Conservation (phyloP, 2,888 invertebrate species). For the Piscicola geometra region DNA sequence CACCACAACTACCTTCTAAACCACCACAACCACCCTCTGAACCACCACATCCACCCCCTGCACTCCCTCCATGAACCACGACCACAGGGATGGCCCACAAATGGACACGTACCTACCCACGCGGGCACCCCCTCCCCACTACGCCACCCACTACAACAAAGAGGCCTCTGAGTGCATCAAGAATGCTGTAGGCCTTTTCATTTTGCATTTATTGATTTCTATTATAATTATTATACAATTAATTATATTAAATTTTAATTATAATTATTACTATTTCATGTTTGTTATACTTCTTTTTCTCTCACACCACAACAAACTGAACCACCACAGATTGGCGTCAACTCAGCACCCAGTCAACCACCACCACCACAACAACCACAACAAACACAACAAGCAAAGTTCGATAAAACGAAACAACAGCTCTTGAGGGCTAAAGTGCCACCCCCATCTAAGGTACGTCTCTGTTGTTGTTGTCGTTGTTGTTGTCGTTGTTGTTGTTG, state of each 20-base stretch:
- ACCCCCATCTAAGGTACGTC: slow-evolving; percentile 13
- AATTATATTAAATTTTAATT: not conserved
- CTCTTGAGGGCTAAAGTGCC: slow-evolving; percentile 26
- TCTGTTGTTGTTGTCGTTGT: not conserved
- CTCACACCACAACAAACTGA: not conserved
- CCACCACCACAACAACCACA: slow-evolving; percentile 26
- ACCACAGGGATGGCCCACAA: not conserved
- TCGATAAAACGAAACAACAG: not conserved
- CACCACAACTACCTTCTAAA: no score
- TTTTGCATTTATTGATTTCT: no score
- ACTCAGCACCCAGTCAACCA: not conserved
- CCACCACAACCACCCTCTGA: no score
- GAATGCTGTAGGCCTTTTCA: slow-evolving; percentile 58
- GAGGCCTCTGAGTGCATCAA: slow-evolving; percentile 61
- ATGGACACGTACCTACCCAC: not conserved
- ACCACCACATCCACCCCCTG: no score
- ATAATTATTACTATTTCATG: not conserved
- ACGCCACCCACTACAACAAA: slow-evolving; percentile 51
- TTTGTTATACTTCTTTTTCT: not conserved
- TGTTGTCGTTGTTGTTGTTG: not conserved
- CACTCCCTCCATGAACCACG: not conserved
- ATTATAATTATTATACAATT: not conserved
- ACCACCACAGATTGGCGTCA: slow-evolving; percentile 2
- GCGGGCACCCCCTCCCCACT: slow-evolving; percentile 2
- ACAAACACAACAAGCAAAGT: slow-evolving; percentile 25